These are phyloP conservation scores for Propithecus coquereli DNA, from an alignment of 2,113 vertebrate species.

Conservation along the genomic window DNA sequence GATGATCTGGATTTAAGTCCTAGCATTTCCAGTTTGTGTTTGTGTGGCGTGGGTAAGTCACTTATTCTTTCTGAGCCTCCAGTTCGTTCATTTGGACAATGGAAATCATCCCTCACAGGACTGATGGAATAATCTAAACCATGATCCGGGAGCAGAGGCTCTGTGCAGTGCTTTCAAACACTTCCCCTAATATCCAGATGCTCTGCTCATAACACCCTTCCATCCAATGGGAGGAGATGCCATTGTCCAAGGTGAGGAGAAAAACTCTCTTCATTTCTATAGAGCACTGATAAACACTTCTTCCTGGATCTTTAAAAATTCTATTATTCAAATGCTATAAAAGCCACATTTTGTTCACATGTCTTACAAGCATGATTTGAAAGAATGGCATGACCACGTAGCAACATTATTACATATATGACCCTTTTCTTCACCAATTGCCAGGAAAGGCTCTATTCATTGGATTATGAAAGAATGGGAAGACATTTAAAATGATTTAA, in stretches of 20 bases:
- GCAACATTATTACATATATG: not conserved
- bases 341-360: not conserved
- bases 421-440: not conserved
- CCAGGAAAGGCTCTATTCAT: not conserved
- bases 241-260: not conserved
- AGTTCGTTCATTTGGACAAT: not conserved
- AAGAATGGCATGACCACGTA: not conserved
- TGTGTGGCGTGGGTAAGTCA: not conserved
- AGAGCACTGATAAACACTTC: not conserved
- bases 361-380: not conserved
- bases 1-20: not conserved
- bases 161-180: fast-evolving
- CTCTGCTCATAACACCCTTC: too few species aligned
- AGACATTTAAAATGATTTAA: not conserved
- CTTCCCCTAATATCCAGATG: not conserved
- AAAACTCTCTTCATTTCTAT: not conserved
- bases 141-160: fast-evolving
- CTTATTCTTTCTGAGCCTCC: not conserved
- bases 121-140: not conserved
- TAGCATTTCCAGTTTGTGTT: not conserved
- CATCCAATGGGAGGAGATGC: not conserved
- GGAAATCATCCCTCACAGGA: not conserved
- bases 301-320: not conserved
- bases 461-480: not conserved
- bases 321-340: not conserved